phyloP scores from a whole-genome alignment of 2,888 invertebrate genomes.

The Campoletis raptor region DNA sequence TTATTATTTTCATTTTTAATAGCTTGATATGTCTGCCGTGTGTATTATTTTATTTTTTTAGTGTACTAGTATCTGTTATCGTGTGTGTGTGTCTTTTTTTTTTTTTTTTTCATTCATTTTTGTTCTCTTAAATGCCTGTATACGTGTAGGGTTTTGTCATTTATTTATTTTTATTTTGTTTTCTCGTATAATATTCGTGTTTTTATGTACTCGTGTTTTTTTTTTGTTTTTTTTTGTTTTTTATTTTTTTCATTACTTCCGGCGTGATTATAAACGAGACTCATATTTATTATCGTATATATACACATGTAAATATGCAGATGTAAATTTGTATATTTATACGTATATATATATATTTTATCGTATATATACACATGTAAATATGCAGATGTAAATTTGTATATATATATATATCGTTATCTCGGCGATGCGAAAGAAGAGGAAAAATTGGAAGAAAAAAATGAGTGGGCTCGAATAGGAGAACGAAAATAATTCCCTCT shows the following conservation, averaged over 20 bases:
- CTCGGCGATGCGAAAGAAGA: conserved; percentile 65
- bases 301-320: conserved; percentile 48
- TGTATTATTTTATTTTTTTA: conserved; percentile 59
- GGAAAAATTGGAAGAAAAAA: conserved; percentile 34
- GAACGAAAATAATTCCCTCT: conserved; percentile 13
- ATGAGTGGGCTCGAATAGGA: neutral
- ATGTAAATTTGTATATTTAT: conserved; percentile 53
- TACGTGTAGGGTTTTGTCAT: neutral
- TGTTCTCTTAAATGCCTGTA: conserved; percentile 5
- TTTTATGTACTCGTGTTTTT: conserved; percentile 17
- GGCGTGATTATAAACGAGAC: conserved; percentile 71
- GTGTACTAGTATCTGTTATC: conserved; percentile 28
- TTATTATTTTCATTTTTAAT: conserved; percentile 35
- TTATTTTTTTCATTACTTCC: conserved; percentile 16
- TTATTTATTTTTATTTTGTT: neutral
- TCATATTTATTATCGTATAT: conserved; percentile 64
- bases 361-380: conserved; percentile 58
- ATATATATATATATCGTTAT: conserved; percentile 50
- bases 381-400: conserved; percentile 43
- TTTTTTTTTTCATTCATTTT: conserved; percentile 33
- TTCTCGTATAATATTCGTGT: conserved; percentile 1
- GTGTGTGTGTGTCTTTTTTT: conserved; percentile 4
- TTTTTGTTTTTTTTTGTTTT: too few relatives aligned
- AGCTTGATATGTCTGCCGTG: conserved; percentile 73
- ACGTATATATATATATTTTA: conserved; percentile 44